Evolutionary conservation across 1,140 invertebrate species (phyloP).

Genomic region (Tribolium castaneum): DNA sequence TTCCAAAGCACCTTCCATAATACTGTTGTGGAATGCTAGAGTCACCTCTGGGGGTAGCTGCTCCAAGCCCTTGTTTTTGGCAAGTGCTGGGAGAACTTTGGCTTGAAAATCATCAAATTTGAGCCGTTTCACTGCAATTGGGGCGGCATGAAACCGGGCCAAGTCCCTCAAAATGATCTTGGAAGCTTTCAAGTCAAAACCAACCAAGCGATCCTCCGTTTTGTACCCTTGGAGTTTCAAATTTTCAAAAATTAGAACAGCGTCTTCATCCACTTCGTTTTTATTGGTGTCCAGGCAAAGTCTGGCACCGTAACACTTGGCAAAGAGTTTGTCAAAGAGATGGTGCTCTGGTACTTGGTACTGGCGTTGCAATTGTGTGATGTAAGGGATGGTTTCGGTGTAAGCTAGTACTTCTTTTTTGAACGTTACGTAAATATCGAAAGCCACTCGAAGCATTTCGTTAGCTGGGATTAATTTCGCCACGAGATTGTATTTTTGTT

Average conservation of each 20-base stretch:
- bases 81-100: slow-evolving; percentile 61
- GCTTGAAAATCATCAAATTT: slow-evolving; percentile 66
- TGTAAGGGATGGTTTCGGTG: slow-evolving; percentile 64
- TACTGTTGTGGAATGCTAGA: slow-evolving; percentile 54
- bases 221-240: slow-evolving; percentile 66
- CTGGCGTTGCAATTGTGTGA: slow-evolving; percentile 67
- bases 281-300: slow-evolving; percentile 63
- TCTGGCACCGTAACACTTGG: slow-evolving; percentile 68
- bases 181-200: slow-evolving; percentile 67
- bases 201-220: slow-evolving; percentile 64
- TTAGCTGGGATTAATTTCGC: slow-evolving; percentile 71
- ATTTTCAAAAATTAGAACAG: slow-evolving; percentile 71
- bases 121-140: slow-evolving; percentile 68
- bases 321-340: slow-evolving; percentile 63
- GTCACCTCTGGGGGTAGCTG: slow-evolving; percentile 55
- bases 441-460: slow-evolving; percentile 67
- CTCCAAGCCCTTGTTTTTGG: slow-evolving; percentile 56
- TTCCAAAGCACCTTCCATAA: slow-evolving; percentile 56
- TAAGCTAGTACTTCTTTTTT: slow-evolving; percentile 72
- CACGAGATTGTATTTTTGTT: slow-evolving; percentile 65
- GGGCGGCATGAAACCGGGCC: slow-evolving; percentile 70
- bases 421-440: slow-evolving; percentile 70
- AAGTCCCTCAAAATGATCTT: slow-evolving; percentile 65
- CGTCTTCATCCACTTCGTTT: slow-evolving; percentile 67
- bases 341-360: slow-evolving; percentile 61